Base-by-base conservation (phyloP, 1,140 invertebrate species). In the Cryptotermes secundus region DNA sequence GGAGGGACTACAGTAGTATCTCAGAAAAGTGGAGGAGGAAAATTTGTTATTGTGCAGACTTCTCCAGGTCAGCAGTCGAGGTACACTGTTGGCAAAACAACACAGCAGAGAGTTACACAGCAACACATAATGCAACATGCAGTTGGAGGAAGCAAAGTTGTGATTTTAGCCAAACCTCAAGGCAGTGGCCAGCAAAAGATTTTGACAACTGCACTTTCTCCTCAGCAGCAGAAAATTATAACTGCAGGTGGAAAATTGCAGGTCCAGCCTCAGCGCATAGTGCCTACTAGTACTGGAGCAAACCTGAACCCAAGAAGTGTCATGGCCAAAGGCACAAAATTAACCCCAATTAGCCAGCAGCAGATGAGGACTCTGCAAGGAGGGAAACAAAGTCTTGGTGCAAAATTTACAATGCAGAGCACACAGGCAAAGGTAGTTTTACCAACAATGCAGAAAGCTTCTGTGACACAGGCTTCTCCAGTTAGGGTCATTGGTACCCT, bases 81-180 rank as follows among this genome's bases (percentile, higher is more conserved):
- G 80, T 45, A 81, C 22, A 81, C 80, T 31, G 80, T 45, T 34
- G 35, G 42, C 7, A 81, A 38, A 35, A 36, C 80, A n/a, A 45
- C 42, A 34, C 80, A 36, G 26, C 80, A 81, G 80, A 26, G 42
- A 12, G 80, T 81, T 31, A 45, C 80, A 81, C 35, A 45, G 7
- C 80, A 81, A 7, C 26, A 26, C 14, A n/a, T 80, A 80, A 80
- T 34, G 26, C 80, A 81, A 19, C 80, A 81, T 6, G 35, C 80
- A 38, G 34, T n/a, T 31, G 80, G 86, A 84, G 88, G 90, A 19
- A 89, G 89, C 85, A 92, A 92, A 79, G 91, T 93, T 19, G 92
- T 93, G 91, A 92, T 93, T 53, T 90, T 93, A 38, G 93, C 92
- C 1, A 92, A 93, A 86, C 89, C 91, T 59, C 92, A 92, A 86